Conservation (phyloP, 1,140 invertebrate species). For the Pararge aegeria region DNA sequence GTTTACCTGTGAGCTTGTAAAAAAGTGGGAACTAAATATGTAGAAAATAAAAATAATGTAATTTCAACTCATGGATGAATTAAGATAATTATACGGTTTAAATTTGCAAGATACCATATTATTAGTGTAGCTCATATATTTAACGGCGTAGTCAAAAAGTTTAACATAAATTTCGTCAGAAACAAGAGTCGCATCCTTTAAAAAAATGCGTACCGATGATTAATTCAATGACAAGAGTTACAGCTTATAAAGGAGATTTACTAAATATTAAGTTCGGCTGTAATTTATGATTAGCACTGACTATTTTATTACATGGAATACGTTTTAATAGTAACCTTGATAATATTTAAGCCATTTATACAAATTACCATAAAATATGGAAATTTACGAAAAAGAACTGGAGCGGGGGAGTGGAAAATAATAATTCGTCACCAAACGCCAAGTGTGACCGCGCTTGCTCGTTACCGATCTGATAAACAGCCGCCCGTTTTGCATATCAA, state of each 20-base stretch:
- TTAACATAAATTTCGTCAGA: too few relatives aligned
- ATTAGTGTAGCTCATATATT: too few relatives aligned
- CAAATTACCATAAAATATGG: constrained; percentile 23
- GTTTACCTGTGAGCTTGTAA: too few relatives aligned
- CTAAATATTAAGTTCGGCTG: not conserved
- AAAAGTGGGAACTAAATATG: too few relatives aligned
- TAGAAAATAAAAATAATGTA: too few relatives aligned
- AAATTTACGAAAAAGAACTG: constrained; percentile 21
- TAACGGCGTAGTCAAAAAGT: too few relatives aligned
- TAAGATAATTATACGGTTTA: not conserved
- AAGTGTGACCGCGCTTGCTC: constrained; percentile 51
- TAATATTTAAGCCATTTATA: constrained; percentile 5
- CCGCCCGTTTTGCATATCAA: constrained; percentile 59
- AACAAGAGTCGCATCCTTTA: too few relatives aligned
- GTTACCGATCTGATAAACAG: constrained; percentile 55
- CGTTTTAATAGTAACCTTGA: not conserved
- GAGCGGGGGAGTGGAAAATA: constrained; percentile 24
- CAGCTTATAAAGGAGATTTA: too few relatives aligned
- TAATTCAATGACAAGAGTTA: too few relatives aligned
- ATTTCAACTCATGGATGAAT: too few relatives aligned
- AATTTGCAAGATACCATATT: too few relatives aligned
- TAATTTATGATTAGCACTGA: not conserved
- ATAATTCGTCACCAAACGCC: constrained; percentile 40
- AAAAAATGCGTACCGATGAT: too few relatives aligned
- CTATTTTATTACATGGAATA: not conserved